Base-by-base conservation (phyloP, 2,888 invertebrate species). In the Acholoe squamosa region DNA sequence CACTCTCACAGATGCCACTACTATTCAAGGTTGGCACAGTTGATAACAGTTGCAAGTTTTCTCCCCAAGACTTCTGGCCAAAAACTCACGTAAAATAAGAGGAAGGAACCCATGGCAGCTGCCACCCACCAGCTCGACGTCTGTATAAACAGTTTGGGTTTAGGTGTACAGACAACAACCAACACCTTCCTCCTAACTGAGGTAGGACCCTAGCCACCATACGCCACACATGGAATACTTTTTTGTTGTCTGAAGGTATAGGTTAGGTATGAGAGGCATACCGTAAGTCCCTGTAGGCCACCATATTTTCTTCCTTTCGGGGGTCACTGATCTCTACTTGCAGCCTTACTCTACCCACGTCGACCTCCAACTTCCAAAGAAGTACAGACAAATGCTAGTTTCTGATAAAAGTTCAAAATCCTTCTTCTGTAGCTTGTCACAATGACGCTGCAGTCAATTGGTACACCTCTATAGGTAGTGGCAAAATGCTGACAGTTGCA, bases 91-190 rank as follows among this genome's bases (percentile, higher is more conserved):
- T 43, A n/a, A n/a, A 61, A 61, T 19, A 61, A 61, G n/a, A 61
- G 61, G 61, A 7, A 61, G 3, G 61, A 61, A 19, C n/a, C 61
- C 19, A 61, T 61, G 22, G 19, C 22, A 61, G 61, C 61, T 43
- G 43, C 43, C 43, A 43, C 43, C 43, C 43, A 43, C 43, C 43
- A 43, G 43, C 43, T 3, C 3, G 43, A 61, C 61, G 61, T 61
- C 61, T 61, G 22, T 61, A n/a, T 61, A 61, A 61, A 61, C 61
- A 61, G 61, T 61, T 61, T 61, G 61, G 61, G 19, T 61, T 61
- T 19, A 61, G 61, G 19, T 61, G 61, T 61, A n/a, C 61, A 43
- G 61, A 61, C 22, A n/a, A 1, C 61, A n/a, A 61, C 61, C 61
- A 61, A 61, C 19, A n/a, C 61, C 43, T 43, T 43, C 43, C 43